These are phyloP conservation scores for Meloidogyne hapla DNA, from an alignment of 1,140 invertebrate genomes.

Conservation along the genomic window DNA sequence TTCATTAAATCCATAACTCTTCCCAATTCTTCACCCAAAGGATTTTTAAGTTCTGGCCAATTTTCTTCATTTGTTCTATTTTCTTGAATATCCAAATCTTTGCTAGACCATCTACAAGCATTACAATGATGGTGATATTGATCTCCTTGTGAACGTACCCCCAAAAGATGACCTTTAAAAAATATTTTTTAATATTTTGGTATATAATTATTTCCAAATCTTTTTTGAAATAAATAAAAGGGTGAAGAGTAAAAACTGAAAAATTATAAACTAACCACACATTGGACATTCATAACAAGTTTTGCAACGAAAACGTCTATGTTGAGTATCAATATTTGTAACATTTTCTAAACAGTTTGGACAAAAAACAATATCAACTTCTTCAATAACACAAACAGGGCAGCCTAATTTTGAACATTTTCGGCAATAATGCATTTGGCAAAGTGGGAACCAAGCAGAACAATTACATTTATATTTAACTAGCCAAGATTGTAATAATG, in stretches of 20 bases:
- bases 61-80: neutral
- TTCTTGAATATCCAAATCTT: conserved; percentile 32
- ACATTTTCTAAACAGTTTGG: conserved; percentile 47
- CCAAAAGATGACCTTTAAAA: conserved; percentile 25
- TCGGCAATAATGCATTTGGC: conserved; percentile 38
- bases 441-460: conserved; percentile 42
- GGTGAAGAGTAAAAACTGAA: conserved; percentile 32
- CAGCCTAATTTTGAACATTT: conserved; percentile 35
- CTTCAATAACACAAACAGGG: conserved; percentile 36
- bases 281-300: conserved; percentile 44
- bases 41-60: conserved; percentile 42
- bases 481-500: conserved; percentile 67
- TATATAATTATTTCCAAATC: conserved; percentile 5
- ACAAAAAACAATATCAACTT: conserved; percentile 44
- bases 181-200: conserved; percentile 10
- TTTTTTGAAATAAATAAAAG: too few relatives aligned
- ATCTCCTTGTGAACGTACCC: conserved; percentile 32
- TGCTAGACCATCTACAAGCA: conserved; percentile 44
- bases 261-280: conserved; percentile 31
- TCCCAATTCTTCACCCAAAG: conserved; percentile 34
- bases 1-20: conserved; percentile 37
- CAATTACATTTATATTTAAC: conserved; percentile 44
- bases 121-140: conserved; percentile 49
- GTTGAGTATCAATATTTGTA: conserved; percentile 24
- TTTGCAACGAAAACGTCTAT: conserved; percentile 29